Base-by-base conservation (phyloP, 2,888 invertebrate genomes). In the Mylabris sibirica region DNA sequence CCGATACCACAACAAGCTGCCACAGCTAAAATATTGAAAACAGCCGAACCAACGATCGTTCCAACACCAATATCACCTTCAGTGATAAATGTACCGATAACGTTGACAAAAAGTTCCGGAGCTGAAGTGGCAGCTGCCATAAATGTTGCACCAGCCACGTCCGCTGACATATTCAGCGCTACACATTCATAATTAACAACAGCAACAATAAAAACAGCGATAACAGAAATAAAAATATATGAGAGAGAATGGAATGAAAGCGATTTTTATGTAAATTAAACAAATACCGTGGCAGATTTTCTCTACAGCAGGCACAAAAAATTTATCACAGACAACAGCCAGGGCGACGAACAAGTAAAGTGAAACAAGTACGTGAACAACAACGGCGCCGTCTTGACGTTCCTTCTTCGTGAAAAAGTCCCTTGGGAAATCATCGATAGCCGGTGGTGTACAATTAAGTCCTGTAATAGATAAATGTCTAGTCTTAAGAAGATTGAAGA, bases 51-150 rank as follows among this genome's bases (percentile, higher is more conserved):
- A 0, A 94, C 92, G 66, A 94, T 90, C 30, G 93, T 92, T 0
- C 93, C 93, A 1, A 38, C 38, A 96, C 95, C 93, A 44, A 93
- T 87, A 81, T 93, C 93, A 0, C 93, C 92, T 78, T 92, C 90
- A 0, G 93, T 92, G 72, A 93, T 89, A 81, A 93, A 93, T 0
- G 93, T 93, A 38, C 93, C 95, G 30, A 96, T 91, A 69, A 93
- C 90, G 84, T 94, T 94, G 73, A 95, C 93, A 86, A 95, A 96
- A 66, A 95, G 87, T 84, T 96, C 96, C 0, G 96, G 95, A 35
- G 93, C 93, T 0, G 94, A 94, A 62, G 94, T 95, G 0, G 96
- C 96, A 0, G 94, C 92, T 0, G 96, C 96, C 96, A 96, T 96
- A 80, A 96, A 94, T 0, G 96, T 96, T 0, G 96, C 96, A 0